phyloP scores from a whole-genome alignment of 2,888 invertebrate species.

The Helleia helle region DNA sequence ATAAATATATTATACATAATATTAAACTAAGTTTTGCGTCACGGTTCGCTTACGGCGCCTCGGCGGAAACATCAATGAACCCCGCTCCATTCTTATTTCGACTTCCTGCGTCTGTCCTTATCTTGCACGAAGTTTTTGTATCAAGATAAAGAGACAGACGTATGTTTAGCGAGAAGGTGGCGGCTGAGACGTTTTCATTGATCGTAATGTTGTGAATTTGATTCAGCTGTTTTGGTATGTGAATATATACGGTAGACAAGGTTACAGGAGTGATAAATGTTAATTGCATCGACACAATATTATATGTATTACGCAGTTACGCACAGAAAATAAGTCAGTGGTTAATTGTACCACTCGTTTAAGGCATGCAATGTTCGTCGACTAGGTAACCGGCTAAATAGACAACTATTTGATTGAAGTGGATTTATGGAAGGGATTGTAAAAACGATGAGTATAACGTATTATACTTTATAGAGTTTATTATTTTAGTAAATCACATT shows the following conservation, averaged over 20 bases:
- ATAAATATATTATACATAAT: background rate
- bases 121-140: constrained; percentile 27
- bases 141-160: constrained; percentile 27
- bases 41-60: constrained; percentile 5
- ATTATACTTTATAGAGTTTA: too few species aligned
- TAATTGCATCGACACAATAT: too few species aligned
- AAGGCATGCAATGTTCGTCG: too few species aligned
- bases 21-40: constrained; percentile 2
- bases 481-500: too few species aligned
- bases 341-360: too few species aligned
- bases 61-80: constrained; percentile 54
- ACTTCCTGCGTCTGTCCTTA: constrained; percentile 49
- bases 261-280: constrained; percentile 5
- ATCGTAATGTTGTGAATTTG: constrained; percentile 36
- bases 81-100: constrained; percentile 46
- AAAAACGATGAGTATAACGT: too few species aligned
- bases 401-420: too few species aligned
- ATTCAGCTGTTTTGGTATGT: constrained; percentile 26
- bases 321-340: too few species aligned
- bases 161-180: constrained; percentile 27
- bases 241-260: background rate
- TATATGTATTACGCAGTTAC: too few species aligned
- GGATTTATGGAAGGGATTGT: too few species aligned
- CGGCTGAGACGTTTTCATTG: constrained; percentile 37
- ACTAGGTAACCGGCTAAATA: too few species aligned